A percentile compares a stretch with the other conserved stretches of the same genome.
These are phyloP conservation scores for Ptyas mucosa DNA, from an alignment of 2,113 vertebrate genomes.

Conservation along the genomic window DNA sequence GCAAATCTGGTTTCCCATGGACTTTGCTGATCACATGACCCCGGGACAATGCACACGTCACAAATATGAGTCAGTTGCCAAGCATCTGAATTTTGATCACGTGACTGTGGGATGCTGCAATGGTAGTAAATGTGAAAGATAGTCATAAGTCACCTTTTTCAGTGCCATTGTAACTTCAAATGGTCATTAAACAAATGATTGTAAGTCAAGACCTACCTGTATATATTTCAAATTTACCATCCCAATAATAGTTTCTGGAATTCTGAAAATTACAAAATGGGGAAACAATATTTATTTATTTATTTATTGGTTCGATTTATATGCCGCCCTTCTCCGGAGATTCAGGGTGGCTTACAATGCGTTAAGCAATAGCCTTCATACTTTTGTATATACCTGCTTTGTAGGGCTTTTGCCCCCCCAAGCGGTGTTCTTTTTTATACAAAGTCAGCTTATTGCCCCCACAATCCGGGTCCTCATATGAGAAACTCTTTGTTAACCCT, in stretches of 20 bases:
- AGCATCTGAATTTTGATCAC: neutral
- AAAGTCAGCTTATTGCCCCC: too few species aligned
- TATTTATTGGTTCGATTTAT: too few species aligned
- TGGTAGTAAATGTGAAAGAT: neutral
- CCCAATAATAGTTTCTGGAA: conserved; percentile 53
- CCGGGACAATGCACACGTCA: neutral
- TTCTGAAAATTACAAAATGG: conserved; percentile 42
- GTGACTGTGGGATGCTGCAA: neutral
- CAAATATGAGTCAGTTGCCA: neutral
- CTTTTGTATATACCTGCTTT: too few species aligned
- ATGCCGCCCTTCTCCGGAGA: too few species aligned
- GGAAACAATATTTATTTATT: too few species aligned
- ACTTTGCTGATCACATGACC: neutral
- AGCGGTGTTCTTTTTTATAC: too few species aligned
- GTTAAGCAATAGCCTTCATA: too few species aligned
- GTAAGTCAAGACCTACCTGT: neutral
- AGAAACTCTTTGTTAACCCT: conserved; percentile 22
- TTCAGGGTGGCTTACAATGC: too few species aligned
- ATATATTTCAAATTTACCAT: conserved; percentile 55
- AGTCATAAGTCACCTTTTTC: neutral
- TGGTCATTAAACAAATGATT: neutral
- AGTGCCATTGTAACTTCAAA: neutral
- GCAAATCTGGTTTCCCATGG: neutral
- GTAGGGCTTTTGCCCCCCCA: too few species aligned
- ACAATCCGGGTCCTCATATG: too few species aligned